Base-by-base conservation (phyloP, 2,113 vertebrate genomes). In the Eira barbara region DNA sequence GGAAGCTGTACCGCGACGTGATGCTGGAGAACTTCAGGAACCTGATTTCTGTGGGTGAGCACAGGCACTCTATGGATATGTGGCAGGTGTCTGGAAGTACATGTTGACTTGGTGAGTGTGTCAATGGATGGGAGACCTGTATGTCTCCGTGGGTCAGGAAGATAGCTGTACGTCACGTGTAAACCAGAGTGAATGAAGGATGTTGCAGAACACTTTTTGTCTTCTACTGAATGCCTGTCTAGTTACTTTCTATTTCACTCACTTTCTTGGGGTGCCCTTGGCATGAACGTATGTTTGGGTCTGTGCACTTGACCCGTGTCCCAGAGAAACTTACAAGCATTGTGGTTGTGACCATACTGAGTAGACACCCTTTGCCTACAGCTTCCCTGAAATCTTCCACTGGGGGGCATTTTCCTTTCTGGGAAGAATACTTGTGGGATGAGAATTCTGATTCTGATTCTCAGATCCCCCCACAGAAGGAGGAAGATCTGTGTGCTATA, bases 21-120 rank as follows among this genome's bases (percentile, higher is more conserved):
- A 97, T 95, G 96, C 59, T 95, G 78, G 93, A 95, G 89, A 97
- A 95, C 84, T 92, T 97, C 89, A 3, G 18, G 93, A 97, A 97
- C 85, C 69, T 97, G 42, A 6, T 92, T 1, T 95, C 84, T 9
- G 23, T 92, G 71, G 93, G 96, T 97, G 69, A 95, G 96, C 9
- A 89, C 10, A 8, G 10, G 49, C 1, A 0, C 73, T 96, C 9
- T 63, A 3, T 42, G n/a, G 29, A 2, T 76, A 34, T 49, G 67
- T 52, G 10, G 27, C 45, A 84, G 39, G 15, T 11, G 7, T 49
- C 59, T 89, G 45, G 61, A 73, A 67, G 29, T 78, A 59, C 15
- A 20, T 67, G 25, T 69, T 83, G 57, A 14, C 18, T 1, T 45
- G 10, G 59, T 57, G 34, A 59, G 15, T 13, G 69, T 47, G 36